Percentiles rank a stretch among this genome's conserved stretches.
These are phyloP conservation scores for Tursiops truncatus DNA, from an alignment of 2,113 vertebrate species.

Conservation along the genomic window DNA sequence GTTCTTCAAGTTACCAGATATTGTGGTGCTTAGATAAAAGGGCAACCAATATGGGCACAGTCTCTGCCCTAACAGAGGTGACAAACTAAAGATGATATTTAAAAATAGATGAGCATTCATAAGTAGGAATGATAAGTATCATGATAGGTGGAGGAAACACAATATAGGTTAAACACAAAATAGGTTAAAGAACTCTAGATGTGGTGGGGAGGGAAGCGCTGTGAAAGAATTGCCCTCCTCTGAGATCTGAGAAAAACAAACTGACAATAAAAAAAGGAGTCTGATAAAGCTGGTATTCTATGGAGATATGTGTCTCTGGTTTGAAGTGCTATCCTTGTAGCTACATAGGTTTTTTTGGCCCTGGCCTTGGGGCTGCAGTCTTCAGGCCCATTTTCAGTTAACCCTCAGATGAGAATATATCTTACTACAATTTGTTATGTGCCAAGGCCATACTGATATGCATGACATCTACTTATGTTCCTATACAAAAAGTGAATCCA, in stretches of 20 bases:
- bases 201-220: fast-evolving
- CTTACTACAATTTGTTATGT: background rate
- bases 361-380: background rate
- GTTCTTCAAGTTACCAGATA: background rate
- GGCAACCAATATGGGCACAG: background rate
- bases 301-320: background rate
- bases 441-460: background rate
- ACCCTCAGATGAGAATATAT: background rate
- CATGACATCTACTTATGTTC: background rate
- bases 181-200: background rate
- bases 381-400: background rate
- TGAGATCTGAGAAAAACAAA: background rate
- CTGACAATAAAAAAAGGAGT: background rate
- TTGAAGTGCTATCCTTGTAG: background rate
- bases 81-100: background rate
- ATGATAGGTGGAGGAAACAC: background rate
- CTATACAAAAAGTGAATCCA: background rate
- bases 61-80: background rate
- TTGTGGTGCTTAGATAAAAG: background rate
- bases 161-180: background rate
- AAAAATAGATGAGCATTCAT: background rate
- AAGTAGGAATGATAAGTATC: background rate
- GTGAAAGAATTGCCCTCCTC: background rate
- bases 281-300: background rate
- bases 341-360: background rate